A percentile compares a stretch with the other conserved stretches of the same genome.
These are phyloP conservation scores for Gonioctena quinquepunctata DNA, from an alignment of 1,140 invertebrate genomes.

Conservation along the genomic window DNA sequence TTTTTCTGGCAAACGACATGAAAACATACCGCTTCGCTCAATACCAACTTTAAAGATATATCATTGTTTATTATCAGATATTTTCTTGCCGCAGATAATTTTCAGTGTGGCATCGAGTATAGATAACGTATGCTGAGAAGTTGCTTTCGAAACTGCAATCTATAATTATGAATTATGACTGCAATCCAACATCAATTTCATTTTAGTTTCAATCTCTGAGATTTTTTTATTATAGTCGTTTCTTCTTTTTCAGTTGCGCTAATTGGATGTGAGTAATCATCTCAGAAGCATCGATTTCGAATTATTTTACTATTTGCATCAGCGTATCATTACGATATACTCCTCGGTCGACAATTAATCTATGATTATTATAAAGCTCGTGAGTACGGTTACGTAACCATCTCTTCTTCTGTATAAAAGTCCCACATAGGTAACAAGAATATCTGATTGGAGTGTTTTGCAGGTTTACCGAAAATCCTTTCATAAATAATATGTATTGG, in stretches of 20 bases:
- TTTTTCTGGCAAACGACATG: neutral
- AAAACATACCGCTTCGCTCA: neutral
- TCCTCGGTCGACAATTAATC: neutral
- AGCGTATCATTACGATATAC: neutral
- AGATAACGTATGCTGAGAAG: neutral
- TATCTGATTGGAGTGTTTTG: no score
- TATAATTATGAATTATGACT: neutral
- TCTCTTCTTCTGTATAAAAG: no score
- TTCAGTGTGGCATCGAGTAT: neutral
- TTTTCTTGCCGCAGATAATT: neutral
- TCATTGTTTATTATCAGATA: neutral
- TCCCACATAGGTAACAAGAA: no score
- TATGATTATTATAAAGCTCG: neutral
- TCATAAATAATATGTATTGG: no score
- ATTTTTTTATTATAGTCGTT: neutral
- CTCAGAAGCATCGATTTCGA: neutral
- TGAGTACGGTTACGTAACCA: no score
- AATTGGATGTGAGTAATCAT: neutral
- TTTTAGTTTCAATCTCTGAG: neutral
- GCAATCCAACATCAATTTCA: neutral
- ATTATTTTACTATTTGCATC: neutral
- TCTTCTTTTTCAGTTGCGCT: neutral
- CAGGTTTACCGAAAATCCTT: no score
- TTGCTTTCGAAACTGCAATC: neutral
- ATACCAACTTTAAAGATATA: neutral